Conservation (phyloP, 2,113 vertebrate genomes). For the Actenoides hombroni region DNA sequence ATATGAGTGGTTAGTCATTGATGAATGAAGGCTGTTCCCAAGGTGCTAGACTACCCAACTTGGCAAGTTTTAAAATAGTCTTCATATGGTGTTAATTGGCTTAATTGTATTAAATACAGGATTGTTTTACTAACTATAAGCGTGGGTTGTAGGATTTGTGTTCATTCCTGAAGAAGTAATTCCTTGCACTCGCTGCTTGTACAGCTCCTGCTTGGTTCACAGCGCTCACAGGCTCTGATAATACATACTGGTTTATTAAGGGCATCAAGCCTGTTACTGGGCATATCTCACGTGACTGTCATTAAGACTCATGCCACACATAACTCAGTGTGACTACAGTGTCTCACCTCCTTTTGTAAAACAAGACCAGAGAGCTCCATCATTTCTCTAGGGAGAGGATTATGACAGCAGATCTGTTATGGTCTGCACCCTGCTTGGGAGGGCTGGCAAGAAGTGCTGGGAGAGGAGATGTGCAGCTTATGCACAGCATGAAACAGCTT, state of each 20-base stretch:
- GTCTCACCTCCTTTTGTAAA: background rate
- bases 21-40: background rate
- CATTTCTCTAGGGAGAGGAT: background rate
- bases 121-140: background rate
- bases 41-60: background rate
- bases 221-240: background rate
- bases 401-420: background rate
- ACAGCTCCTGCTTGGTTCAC: background rate
- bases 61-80: background rate
- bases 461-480: background rate
- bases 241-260: background rate
- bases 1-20: background rate
- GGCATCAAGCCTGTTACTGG: background rate
- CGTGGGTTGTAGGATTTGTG: background rate
- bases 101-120: constrained; percentile 4
- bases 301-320: background rate
- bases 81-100: constrained; percentile 2
- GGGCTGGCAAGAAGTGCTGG: background rate
- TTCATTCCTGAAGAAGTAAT: background rate
- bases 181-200: background rate
- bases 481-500: background rate
- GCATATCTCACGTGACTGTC: background rate
- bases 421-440: background rate
- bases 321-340: background rate
- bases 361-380: background rate